Conservation (phyloP, 2,797 vertebrate genomes). For the Anguilla marmorata region DNA sequence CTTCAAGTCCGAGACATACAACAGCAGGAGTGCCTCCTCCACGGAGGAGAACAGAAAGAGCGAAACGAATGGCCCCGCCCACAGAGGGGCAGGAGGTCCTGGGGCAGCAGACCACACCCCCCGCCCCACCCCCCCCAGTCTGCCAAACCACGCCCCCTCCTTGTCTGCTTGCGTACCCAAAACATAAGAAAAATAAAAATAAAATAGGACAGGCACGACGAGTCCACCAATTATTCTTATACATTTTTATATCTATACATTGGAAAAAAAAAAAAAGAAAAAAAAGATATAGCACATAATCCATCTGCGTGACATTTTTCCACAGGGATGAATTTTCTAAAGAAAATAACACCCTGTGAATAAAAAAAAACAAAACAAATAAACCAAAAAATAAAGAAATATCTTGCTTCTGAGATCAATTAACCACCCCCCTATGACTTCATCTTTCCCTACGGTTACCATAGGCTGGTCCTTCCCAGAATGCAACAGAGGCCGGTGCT, state of each 20-base stretch:
- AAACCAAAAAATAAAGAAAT: constrained; percentile 21
- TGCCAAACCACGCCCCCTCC: constrained; percentile 34
- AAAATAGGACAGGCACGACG: constrained; percentile 63
- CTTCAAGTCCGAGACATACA: constrained; percentile 49
- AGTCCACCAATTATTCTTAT: constrained; percentile 39
- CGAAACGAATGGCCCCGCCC: constrained; percentile 16
- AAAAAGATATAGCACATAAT: constrained; percentile 44
- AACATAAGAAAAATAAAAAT: constrained; percentile 34
- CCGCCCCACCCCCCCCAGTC: not conserved
- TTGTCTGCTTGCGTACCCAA: constrained; percentile 35
- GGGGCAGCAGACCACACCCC: constrained; percentile 41
- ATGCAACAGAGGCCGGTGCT: constrained; percentile 38
- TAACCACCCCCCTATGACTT: constrained; percentile 34
- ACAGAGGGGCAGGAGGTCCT: constrained; percentile 17
- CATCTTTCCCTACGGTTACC: constrained; percentile 39
- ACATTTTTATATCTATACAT: constrained; percentile 46
- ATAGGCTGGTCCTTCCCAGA: constrained; percentile 44
- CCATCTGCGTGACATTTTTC: constrained; percentile 34
- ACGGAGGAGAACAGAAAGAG: constrained; percentile 38
- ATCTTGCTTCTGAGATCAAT: constrained; percentile 31
- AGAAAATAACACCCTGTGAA: constrained; percentile 36
- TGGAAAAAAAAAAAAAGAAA: constrained; percentile 43
- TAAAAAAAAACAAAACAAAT: constrained; percentile 24
- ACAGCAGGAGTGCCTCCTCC: constrained; percentile 47
- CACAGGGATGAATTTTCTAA: constrained; percentile 21